Evolutionary conservation across 2,888 invertebrate genomes (phyloP).

Genomic region (Scaptomyza reducta): DNA sequence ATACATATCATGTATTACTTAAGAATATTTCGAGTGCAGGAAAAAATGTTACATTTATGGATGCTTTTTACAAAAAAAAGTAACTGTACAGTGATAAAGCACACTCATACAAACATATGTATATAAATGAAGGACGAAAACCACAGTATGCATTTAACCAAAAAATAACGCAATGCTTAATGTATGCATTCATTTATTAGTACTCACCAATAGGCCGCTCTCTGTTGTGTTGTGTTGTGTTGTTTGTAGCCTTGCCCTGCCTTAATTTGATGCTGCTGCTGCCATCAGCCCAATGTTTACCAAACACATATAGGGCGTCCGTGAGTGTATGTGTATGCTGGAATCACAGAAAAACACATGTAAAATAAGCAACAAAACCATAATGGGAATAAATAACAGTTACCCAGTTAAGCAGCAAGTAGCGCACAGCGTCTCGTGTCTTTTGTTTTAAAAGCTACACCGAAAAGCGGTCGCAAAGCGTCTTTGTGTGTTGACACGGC

Average conservation of each 20-base stretch:
- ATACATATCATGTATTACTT: background rate
- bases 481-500: slow-evolving; percentile 58
- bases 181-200: slow-evolving; percentile 3
- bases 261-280: slow-evolving; percentile 34
- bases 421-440: slow-evolving; percentile 21
- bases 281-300: slow-evolving; percentile 43
- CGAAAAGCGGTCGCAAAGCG: slow-evolving; percentile 63
- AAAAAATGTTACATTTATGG: background rate
- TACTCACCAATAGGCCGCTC: slow-evolving; percentile 46
- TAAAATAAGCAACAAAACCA: slow-evolving; percentile 15
- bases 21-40: background rate
- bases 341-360: slow-evolving; percentile 22
- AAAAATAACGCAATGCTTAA: slow-evolving; percentile 26
- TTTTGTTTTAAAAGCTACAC: slow-evolving; percentile 34
- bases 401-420: slow-evolving; percentile 26
- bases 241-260: slow-evolving; percentile 18
- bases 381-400: slow-evolving; percentile 27
- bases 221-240: slow-evolving; percentile 1
- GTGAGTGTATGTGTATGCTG: slow-evolving; percentile 9
- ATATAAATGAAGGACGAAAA: slow-evolving; percentile 10
- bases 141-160: slow-evolving; percentile 22
- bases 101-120: background rate
- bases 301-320: slow-evolving; percentile 30
- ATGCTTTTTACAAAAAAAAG: slow-evolving; percentile 1
- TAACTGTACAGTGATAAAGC: background rate